phyloP scores from a whole-genome alignment of 2,888 invertebrate species.

The Anoncus sp. region DNA sequence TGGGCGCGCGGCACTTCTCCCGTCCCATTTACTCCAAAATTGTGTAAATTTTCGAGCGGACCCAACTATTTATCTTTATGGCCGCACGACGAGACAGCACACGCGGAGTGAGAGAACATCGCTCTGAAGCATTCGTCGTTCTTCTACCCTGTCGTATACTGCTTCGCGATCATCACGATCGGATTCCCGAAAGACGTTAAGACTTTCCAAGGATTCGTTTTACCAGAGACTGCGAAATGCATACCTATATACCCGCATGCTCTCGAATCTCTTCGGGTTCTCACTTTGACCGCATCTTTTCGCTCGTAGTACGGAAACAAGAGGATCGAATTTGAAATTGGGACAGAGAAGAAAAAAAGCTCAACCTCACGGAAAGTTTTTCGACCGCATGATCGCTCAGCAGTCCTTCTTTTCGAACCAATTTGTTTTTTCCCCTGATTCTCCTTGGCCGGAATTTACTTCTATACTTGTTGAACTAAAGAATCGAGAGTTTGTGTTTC shows the following conservation, averaged over 20 bases:
- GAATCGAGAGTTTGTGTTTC: not conserved
- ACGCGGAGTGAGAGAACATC: constrained; percentile 2
- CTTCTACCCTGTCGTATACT: constrained; percentile 38
- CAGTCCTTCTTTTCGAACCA: constrained; percentile 6
- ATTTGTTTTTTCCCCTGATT: constrained; percentile 1
- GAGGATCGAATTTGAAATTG: constrained; percentile 28
- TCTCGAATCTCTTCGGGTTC: constrained; percentile 25
- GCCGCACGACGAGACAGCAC: constrained; percentile 64
- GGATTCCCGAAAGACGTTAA: constrained; percentile 76
- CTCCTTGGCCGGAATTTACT: not conserved
- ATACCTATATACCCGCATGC: constrained; percentile 5
- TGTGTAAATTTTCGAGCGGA: constrained; percentile 81
- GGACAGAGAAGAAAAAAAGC: not conserved
- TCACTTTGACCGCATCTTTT: constrained; percentile 6
- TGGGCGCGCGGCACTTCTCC: constrained; percentile 51
- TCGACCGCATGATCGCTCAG: constrained; percentile 27
- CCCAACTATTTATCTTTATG: constrained; percentile 82
- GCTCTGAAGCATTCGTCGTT: constrained; percentile 22
- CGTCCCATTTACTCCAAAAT: constrained; percentile 76
- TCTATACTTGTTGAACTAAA: not conserved
- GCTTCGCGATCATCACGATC: constrained; percentile 46
- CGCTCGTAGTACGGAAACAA: not conserved
- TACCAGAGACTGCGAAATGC: constrained; percentile 4
- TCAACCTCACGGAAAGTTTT: not conserved
- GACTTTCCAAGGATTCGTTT: constrained; percentile 73